Evolutionary conservation across 2,797 vertebrate genomes (phyloP).

Genomic region (Podarcis lilfordi): DNA sequence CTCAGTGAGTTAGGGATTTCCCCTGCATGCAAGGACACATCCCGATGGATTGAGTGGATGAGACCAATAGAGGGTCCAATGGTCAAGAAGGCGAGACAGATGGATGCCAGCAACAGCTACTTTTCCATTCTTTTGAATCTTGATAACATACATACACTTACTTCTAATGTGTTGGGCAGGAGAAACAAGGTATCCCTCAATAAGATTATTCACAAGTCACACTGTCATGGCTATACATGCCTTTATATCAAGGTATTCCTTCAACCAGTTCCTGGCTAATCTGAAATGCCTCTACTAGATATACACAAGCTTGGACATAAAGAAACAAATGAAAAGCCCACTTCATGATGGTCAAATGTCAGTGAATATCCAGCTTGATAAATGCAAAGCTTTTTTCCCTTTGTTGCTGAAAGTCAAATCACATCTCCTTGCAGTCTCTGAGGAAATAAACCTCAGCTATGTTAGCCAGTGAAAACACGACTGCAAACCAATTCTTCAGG

Average conservation of each 20-base stretch:
- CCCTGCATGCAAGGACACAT: no score
- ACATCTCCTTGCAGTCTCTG: background rate
- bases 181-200: background rate
- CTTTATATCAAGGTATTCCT: background rate
- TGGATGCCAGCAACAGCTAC: background rate
- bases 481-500: conserved; percentile 12
- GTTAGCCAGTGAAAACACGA: conserved; percentile 39
- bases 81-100: no score
- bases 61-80: no score
- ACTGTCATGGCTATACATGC: background rate
- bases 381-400: background rate
- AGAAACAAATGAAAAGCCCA: conserved; percentile 18
- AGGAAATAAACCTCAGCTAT: conserved; percentile 6
- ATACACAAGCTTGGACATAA: background rate
- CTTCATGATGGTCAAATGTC: background rate
- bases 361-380: background rate
- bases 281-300: background rate
- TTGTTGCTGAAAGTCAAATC: background rate
- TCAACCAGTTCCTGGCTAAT: fast-evolving
- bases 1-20: no score
- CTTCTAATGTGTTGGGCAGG: background rate
- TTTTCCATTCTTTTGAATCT: conserved; percentile 4
- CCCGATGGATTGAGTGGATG: no score
- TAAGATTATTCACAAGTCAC: background rate
- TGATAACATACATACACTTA: background rate